Evolutionary conservation across 1,140 invertebrate genomes (phyloP).

Genomic region (Aricia agestis): DNA sequence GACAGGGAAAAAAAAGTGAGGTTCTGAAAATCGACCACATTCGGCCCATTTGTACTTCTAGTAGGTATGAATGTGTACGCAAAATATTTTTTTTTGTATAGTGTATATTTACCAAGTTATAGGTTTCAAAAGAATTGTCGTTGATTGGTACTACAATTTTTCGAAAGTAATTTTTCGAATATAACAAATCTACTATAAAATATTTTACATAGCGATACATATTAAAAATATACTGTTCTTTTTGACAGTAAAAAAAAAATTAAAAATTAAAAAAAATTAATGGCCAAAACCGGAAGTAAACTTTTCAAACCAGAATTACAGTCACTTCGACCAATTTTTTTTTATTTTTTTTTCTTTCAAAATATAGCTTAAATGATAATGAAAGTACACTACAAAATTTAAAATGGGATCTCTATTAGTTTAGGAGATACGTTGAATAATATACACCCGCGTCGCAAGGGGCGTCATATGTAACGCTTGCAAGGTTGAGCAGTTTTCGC

Average conservation of each 20-base stretch:
- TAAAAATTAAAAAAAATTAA: neutral
- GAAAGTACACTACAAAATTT: conserved; percentile 19
- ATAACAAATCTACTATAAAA: conserved; percentile 13
- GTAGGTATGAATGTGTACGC: too few relatives aligned
- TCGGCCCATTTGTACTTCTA: too few relatives aligned
- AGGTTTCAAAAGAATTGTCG: too few relatives aligned
- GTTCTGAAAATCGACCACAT: too few relatives aligned
- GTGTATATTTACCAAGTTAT: too few relatives aligned
- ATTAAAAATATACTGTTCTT: neutral
- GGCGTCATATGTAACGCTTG: neutral
- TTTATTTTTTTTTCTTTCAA: conserved; percentile 15
- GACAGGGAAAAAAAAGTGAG: too few relatives aligned
- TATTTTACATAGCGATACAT: conserved; percentile 6
- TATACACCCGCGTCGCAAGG: neutral
- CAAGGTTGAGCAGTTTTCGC: neutral
- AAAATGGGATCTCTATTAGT: conserved; percentile 22
- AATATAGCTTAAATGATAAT: conserved; percentile 20
- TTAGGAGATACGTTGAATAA: neutral
- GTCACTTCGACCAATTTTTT: conserved; percentile 12
- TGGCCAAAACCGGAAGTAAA: conserved; percentile 15
- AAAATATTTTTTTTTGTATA: too few relatives aligned
- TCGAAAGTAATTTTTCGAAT: conserved; percentile 10
- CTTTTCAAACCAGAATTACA: conserved; percentile 15
- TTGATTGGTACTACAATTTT: too few relatives aligned
- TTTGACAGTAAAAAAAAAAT: neutral